Conservation (phyloP, 2,888 invertebrate genomes). For the Pheosia tremula region DNA sequence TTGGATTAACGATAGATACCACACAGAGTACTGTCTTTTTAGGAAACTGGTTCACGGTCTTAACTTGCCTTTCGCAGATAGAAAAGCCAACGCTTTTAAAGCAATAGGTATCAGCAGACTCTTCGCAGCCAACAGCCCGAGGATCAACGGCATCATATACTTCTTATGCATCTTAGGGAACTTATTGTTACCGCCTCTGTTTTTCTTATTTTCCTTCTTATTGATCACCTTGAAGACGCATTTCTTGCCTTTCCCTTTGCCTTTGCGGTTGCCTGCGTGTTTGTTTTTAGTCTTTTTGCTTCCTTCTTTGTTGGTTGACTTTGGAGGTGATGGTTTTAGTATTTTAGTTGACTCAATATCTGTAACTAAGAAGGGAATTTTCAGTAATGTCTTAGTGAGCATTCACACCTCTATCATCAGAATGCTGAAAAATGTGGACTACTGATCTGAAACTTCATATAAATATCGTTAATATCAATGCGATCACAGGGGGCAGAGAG, state of each 20-base stretch:
- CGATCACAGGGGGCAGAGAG: too few species aligned
- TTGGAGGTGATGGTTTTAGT: conserved; percentile 16
- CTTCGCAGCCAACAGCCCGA: conserved; percentile 87
- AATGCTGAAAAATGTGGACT: too few species aligned
- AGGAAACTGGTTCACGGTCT: background rate
- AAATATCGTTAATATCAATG: too few species aligned
- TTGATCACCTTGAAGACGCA: conserved; percentile 68
- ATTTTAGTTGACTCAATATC: conserved; percentile 28
- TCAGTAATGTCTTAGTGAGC: background rate
- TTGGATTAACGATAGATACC: too few species aligned
- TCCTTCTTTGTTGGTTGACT: conserved; percentile 16
- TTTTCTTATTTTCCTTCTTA: conserved; percentile 45
- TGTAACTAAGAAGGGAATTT: conserved; percentile 16
- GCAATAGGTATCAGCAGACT: conserved; percentile 87
- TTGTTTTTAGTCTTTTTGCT: conserved; percentile 34
- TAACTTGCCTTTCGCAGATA: conserved; percentile 84
- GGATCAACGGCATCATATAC: conserved; percentile 84
- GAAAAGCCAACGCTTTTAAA: conserved; percentile 87
- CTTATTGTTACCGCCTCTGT: conserved; percentile 30
- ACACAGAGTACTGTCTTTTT: too few species aligned
- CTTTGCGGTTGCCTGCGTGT: conserved; percentile 46
- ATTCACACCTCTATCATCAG: too few species aligned
- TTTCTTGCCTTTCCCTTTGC: conserved; percentile 59
- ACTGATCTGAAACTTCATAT: too few species aligned
- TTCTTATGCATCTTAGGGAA: conserved; percentile 73